Base-by-base conservation (phyloP, 1,140 invertebrate genomes). In the Danaus melanippus region DNA sequence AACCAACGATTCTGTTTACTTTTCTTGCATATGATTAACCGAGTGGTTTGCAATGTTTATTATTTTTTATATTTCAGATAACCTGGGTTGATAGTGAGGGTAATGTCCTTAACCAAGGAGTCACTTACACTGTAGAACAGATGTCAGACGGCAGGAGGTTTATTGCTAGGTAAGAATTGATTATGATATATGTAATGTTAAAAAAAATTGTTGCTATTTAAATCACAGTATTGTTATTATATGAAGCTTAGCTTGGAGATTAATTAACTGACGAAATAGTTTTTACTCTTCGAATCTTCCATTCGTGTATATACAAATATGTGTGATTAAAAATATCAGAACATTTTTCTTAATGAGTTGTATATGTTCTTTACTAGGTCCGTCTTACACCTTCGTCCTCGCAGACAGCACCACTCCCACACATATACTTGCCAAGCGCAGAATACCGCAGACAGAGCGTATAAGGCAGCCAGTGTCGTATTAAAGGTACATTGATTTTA, bases 361-460 rank as follows among this genome's bases (percentile, higher is more conserved):
- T 53, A 47, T 59, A 8, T 50, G 2, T 21, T 44, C 10, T 12
- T 21, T 2, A 43, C 12, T 47, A 93, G 92, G 67, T 96, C 94
- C 9, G 91, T 94, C 8, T 87, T 97, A 17, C 93, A 91, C 61
- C 86, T 98, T 53, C 93, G 93, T 53, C 96, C 96, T 1, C 92
- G 92, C 56, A 93, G 95, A 79, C 91, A 94, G 47, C 95, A 97
- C 76, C 93, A 97, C 79, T 96, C 96, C 68, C 95, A 95, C 57
- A 95, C 92, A 2, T 94, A 97, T 67, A 95, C 94, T 8, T 98
- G 96, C 79, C 94, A 96, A 87, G 95, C 94, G 42, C 94, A 96
- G 75, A 96, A 96, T 74, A 93, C 93, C 1, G 94, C 94, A 6
- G 93, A 95, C 77, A 88, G 94, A 56, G 93, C 92, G 2, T 94